Conservation (phyloP, 1,140 invertebrate genomes). For the Oreohelix idahoensis region DNA sequence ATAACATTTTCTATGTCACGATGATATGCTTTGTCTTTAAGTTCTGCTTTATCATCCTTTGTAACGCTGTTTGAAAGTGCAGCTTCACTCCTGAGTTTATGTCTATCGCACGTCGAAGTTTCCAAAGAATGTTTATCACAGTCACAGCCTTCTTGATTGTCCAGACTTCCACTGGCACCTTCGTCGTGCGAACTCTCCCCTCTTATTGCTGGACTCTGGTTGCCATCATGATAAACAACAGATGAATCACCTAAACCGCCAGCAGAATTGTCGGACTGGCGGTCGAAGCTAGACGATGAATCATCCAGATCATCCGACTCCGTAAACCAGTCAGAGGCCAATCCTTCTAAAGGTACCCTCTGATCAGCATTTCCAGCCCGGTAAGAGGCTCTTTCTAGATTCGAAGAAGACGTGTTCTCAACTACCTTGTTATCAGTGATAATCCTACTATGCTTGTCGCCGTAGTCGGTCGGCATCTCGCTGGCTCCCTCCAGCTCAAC, state of each 20-base stretch:
- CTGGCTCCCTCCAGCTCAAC: background rate
- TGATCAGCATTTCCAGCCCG: background rate
- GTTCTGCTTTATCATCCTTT: background rate
- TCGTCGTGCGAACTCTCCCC: background rate
- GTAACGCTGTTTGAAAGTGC: background rate
- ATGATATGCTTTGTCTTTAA: no score
- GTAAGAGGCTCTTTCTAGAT: background rate
- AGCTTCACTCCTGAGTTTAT: background rate
- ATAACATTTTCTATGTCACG: background rate
- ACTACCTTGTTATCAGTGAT: background rate
- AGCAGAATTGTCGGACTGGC: background rate
- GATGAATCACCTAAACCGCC: background rate
- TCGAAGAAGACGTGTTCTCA: background rate
- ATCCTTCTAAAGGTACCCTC: background rate
- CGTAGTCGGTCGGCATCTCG: background rate
- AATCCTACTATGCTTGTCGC: background rate
- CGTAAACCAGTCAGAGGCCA: background rate
- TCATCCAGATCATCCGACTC: background rate
- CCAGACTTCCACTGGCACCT: background rate
- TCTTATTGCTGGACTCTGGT: background rate
- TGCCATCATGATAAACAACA: background rate
- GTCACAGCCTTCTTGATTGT: background rate
- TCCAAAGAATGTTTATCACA: background rate
- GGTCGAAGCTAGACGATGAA: background rate
- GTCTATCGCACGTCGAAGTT: background rate